Conservation (phyloP, 1,140 invertebrate genomes). For the Brachionus calyciflorus region DNA sequence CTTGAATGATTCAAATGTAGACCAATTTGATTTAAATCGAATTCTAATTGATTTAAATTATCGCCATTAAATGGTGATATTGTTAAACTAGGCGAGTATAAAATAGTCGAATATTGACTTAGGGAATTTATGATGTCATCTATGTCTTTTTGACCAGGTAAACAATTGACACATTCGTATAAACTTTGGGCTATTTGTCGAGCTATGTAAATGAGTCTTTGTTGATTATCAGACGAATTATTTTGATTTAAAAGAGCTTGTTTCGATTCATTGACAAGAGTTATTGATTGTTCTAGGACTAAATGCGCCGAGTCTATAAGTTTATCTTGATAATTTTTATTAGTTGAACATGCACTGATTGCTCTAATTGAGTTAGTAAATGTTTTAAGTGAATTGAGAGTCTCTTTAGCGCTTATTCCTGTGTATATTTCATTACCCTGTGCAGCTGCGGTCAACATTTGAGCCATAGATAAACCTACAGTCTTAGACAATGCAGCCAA, state of each 20-base stretch:
- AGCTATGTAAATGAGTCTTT: conserved; percentile 55
- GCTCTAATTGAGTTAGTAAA: conserved; percentile 71
- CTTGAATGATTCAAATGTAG: conserved; percentile 76
- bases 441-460: conserved; percentile 77
- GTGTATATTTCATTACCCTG: conserved; percentile 77
- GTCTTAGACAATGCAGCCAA: conserved; percentile 70
- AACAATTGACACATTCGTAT: conserved; percentile 69
- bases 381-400: conserved; percentile 69
- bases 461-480: conserved; percentile 70
- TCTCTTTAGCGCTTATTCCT: conserved; percentile 70
- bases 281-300: conserved; percentile 72
- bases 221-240: conserved; percentile 66
- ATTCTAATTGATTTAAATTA: conserved; percentile 71
- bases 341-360: conserved; percentile 68
- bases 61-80: conserved; percentile 26
- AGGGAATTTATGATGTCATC: conserved; percentile 80
- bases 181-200: conserved; percentile 62
- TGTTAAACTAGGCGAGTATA: background rate
- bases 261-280: conserved; percentile 75
- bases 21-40: conserved; percentile 76
- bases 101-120: conserved; percentile 51
- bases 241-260: conserved; percentile 67
- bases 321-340: conserved; percentile 65
- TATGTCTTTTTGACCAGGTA: conserved; percentile 83
- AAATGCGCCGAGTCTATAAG: conserved; percentile 67